A percentile compares a stretch with the other conserved stretches of the same genome.
Evolutionary conservation across 2,888 invertebrate species (phyloP).

Genomic region (Ametastegia equiseti): DNA sequence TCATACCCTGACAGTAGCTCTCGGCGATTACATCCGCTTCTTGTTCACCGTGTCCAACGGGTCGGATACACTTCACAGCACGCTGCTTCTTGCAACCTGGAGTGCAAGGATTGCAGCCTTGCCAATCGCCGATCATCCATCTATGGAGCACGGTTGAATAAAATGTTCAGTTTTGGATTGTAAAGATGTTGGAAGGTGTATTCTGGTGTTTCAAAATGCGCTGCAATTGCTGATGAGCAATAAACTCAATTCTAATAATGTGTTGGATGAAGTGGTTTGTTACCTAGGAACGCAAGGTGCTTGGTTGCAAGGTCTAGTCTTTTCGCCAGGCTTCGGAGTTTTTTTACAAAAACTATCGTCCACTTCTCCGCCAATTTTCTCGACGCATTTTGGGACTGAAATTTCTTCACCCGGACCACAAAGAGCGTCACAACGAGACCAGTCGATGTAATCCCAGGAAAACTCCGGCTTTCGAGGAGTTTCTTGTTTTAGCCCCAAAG

Average conservation of each 20-base stretch:
- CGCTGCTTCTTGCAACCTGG: constrained; percentile 62
- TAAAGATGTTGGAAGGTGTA: constrained; percentile 51
- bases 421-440: constrained; percentile 78
- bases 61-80: constrained; percentile 69
- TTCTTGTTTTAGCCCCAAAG: constrained; percentile 65
- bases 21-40: constrained; percentile 69
- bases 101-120: constrained; percentile 67
- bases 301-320: constrained; percentile 75
- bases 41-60: constrained; percentile 70
- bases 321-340: constrained; percentile 68
- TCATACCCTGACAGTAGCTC: constrained; percentile 66
- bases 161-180: background rate
- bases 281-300: constrained; percentile 74
- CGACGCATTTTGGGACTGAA: constrained; percentile 75
- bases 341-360: constrained; percentile 72
- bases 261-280: too few relatives aligned
- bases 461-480: constrained; percentile 75
- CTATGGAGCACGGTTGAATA: constrained; percentile 55
- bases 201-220: background rate
- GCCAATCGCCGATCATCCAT: constrained; percentile 74
- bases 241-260: background rate
- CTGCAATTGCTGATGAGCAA: background rate
- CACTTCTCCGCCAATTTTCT: constrained; percentile 77
- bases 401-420: constrained; percentile 78
- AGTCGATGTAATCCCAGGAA: constrained; percentile 77